Base-by-base conservation (phyloP, 2,113 vertebrate species). In the Corythornis madagascariensis region DNA sequence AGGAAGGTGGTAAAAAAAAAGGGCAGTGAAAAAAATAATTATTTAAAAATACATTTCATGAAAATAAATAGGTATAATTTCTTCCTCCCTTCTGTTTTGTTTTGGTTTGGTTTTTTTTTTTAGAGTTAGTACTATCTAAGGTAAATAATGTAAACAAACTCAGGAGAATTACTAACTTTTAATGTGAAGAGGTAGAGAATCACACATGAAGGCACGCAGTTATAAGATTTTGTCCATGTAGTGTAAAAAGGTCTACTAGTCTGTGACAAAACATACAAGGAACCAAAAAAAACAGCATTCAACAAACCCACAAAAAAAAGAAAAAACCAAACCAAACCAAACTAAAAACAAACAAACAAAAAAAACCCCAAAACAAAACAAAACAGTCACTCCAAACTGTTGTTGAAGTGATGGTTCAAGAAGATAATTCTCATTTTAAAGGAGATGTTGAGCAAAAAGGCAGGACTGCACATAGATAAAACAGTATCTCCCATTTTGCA, bases 341-440 rank as follows among this genome's bases (percentile, higher is more conserved):
- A 73, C 7, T 3, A 60, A 53, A 48, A 26, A 69, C 38, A 66
- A 21, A n/a, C 38, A 25, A 26, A 40, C 35, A 59, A 8, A 48
- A 24, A 70, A 89, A 57, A 10, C 11, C 14, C 43, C 20, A 45
- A 57, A 67, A 70, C 38, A 38, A 38, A 38, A 38, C 38, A 38
- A 57, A 52, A 4, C 26, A 64, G 28, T 5, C 61, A 43, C 33
- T 73, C 33, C 42, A 18, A 77, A 8, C 8, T n/a, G 13, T 53
- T 83, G 22, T 19, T 93, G 65, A 88, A 94, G 9, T 52, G 29
- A 13, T 80, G 13, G 25, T 81, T 95, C 53, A 28, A 63, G 65
- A 88, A 93, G 93, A 86, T 84, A 92, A 92, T 57, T 92, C 33
- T 48, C 18, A 55, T 88, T 88, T 93, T 75, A 57, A 75, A 91